Conservation (phyloP, 2,797 vertebrate genomes). For the Cossypha heuglini region DNA sequence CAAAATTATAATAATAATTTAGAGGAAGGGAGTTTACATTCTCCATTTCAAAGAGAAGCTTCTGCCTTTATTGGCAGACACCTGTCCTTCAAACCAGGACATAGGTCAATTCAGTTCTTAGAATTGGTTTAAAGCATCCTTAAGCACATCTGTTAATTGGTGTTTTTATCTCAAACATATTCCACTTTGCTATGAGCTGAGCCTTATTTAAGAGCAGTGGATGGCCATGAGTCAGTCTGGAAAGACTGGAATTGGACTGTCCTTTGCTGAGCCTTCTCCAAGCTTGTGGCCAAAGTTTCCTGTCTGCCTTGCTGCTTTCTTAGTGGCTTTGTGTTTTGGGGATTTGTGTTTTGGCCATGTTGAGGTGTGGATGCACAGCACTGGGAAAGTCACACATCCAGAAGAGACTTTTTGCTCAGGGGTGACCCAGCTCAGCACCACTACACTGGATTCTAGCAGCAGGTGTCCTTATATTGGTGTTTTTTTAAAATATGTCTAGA, state of each 20-base stretch:
- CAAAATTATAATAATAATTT: too few species aligned
- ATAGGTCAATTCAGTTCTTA: not conserved
- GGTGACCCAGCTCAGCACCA: not conserved
- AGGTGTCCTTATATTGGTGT: rapidly evolving
- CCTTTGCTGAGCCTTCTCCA: rapidly evolving
- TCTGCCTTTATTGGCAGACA: too few species aligned
- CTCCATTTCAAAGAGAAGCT: too few species aligned
- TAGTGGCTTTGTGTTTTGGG: not conserved
- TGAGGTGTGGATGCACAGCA: not conserved
- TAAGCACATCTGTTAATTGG: not conserved
- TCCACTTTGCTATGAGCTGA: not conserved
- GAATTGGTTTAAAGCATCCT: not conserved
- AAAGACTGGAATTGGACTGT: not conserved
- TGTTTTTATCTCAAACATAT: not conserved
- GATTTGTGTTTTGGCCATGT: not conserved
- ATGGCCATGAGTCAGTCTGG: not conserved
- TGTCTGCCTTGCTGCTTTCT: not conserved
- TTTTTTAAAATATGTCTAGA: not conserved
- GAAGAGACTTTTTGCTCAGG: not conserved
- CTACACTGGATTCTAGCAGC: not conserved
- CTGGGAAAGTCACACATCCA: not conserved
- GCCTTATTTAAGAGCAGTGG: not conserved
- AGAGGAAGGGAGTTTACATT: too few species aligned
- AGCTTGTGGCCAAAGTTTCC: not conserved
- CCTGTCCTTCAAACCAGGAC: too few species aligned